These are phyloP conservation scores for Hippocampus zosterae DNA, from an alignment of 2,113 vertebrate genomes.

Conservation along the genomic window DNA sequence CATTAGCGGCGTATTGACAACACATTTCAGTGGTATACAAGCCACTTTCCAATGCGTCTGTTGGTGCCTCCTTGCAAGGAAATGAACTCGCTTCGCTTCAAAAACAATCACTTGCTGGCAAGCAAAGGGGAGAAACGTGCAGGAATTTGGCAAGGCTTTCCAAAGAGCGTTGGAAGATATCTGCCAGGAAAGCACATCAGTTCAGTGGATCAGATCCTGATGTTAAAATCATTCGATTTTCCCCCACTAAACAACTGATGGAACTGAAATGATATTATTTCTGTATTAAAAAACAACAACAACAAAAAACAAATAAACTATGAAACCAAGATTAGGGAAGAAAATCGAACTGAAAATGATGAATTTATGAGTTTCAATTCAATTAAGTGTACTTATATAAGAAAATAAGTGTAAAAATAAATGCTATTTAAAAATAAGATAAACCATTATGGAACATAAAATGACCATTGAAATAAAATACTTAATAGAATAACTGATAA, in stretches of 20 bases:
- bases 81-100: not conserved
- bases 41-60: not conserved
- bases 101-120: not conserved
- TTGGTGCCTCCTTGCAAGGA: not conserved
- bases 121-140: not conserved
- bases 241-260: not conserved
- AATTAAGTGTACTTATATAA: too few species aligned
- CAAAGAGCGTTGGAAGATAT: not conserved
- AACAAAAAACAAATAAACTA: not conserved
- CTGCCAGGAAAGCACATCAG: not conserved
- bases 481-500: too few species aligned
- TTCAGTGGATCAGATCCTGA: not conserved
- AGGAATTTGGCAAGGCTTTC: conserved; percentile 1
- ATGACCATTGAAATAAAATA: too few species aligned
- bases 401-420: too few species aligned
- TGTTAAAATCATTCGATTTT: not conserved
- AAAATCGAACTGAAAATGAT: not conserved
- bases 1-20: not conserved
- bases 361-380: too few species aligned
- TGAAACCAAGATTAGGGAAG: not conserved
- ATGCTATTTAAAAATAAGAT: too few species aligned
- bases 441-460: too few species aligned
- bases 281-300: not conserved
- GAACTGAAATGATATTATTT: not conserved
- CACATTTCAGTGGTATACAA: not conserved